phyloP scores from a whole-genome alignment of 1,140 invertebrate genomes.

The Heterodera schachtii region DNA sequence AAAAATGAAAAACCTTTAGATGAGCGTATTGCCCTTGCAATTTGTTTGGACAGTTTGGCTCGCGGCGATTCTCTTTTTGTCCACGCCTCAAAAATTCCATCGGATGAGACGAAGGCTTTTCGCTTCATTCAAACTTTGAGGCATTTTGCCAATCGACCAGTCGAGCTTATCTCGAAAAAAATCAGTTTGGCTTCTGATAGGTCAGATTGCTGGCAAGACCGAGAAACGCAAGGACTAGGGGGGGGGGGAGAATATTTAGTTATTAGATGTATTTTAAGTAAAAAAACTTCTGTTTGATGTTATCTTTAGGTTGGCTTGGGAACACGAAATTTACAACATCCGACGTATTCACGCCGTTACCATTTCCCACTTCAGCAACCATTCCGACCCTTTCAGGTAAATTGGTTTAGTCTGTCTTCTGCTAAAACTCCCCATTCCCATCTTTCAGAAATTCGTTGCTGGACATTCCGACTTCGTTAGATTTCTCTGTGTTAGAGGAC shows the following conservation, averaged over 20 bases:
- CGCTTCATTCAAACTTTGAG: slow-evolving; percentile 71
- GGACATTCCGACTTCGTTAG: slow-evolving; percentile 24
- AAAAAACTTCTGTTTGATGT: not conserved
- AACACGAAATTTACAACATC: slow-evolving; percentile 91
- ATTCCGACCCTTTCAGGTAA: slow-evolving; percentile 38
- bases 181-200: slow-evolving; percentile 91
- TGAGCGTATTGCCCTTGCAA: slow-evolving; percentile 73
- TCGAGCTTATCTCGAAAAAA: slow-evolving; percentile 89
- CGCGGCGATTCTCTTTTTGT: slow-evolving; percentile 74
- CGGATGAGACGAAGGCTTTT: slow-evolving; percentile 76
- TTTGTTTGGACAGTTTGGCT: slow-evolving; percentile 84
- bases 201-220: not conserved
- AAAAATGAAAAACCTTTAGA: slow-evolving; percentile 20
- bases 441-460: slow-evolving; percentile 48
- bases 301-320: slow-evolving; percentile 78
- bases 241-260: too few relatives aligned
- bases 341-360: slow-evolving; percentile 70
- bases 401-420: not conserved
- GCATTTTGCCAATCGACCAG: slow-evolving; percentile 70
- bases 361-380: slow-evolving; percentile 44
- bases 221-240: too few relatives aligned
- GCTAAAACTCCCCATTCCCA: not conserved
- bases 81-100: slow-evolving; percentile 94
- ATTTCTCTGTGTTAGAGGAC: slow-evolving; percentile 34
- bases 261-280: too few relatives aligned